Evolutionary conservation across 2,888 invertebrate species (phyloP), one percentile per base, ranked within the genome.

Genomic region (Drosophila emarginata): DNA sequence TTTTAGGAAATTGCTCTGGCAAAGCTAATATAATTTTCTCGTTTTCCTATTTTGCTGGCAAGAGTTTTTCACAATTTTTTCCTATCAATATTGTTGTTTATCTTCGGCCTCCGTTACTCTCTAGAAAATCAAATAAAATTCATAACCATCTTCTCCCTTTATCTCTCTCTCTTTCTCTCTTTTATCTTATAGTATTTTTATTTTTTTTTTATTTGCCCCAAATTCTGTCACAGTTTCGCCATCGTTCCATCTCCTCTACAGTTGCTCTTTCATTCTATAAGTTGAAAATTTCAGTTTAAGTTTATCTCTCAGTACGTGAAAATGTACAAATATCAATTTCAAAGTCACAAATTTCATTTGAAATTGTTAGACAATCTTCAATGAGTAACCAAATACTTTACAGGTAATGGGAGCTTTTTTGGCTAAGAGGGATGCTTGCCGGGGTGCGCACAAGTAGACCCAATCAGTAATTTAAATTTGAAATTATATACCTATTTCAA

Each of bases 1-100:
- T 79, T 74, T 80, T 67, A 63, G 84, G 75, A 77, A 70, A 83
- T 70, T 83, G 72, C 32, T 37, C 40, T 40, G 28, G 52, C 15
- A 37, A 32, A 60, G 45, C 64, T 51, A 64, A 64, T 60, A 60
- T 39, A 64, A 64, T 56, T 37, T 56, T 45, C 45, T 45, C 45
- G 45, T 45, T 45, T 45, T 45, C 15, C 40, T 45, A 11, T 45
- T 45, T 45, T 45, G 18, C 21, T 36, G 53, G 62, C 54, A 23
- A 12, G 39, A 45, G 12, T 28, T 62, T 62, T 58, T 32, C 23
- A 39, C 45, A 51, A 28, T 26, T 53, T 45, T 54, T 23, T 28
- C 28, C 23, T 15, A 39, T 52, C 50, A 14, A 23, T 63, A 39
- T 39, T 50, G 67, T 64, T 66, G 61, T 50, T 66, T 68, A 59